These are phyloP conservation scores for Callimorpha dominula DNA, from an alignment of 2,888 invertebrate species.

Conservation along the genomic window DNA sequence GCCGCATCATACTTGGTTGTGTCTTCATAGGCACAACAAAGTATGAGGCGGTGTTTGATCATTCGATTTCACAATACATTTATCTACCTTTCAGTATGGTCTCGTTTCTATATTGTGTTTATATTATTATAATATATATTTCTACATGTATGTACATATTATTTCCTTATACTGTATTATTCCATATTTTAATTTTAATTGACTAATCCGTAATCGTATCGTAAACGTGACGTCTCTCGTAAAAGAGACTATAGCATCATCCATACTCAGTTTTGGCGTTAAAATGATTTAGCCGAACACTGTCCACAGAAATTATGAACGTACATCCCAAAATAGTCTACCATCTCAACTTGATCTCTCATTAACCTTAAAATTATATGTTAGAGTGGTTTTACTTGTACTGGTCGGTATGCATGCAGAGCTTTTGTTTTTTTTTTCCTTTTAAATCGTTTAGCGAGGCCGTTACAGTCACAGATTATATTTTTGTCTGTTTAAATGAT, in stretches of 20 bases:
- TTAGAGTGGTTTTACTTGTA: conserved; percentile 21
- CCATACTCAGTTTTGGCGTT: conserved; percentile 77
- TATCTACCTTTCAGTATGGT: too few species aligned
- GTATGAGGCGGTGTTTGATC: too few species aligned
- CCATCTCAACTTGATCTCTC: conserved; percentile 51
- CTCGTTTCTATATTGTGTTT: too few species aligned
- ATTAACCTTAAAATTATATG: not conserved
- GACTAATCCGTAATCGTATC: not conserved
- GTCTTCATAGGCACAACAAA: too few species aligned
- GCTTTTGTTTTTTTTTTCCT: conserved; percentile 53
- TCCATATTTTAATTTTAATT: not conserved
- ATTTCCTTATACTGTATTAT: too few species aligned
- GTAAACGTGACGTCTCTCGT: conserved; percentile 35
- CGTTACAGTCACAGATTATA: conserved; percentile 63
- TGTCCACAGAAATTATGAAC: conserved; percentile 73
- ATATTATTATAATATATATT: too few species aligned
- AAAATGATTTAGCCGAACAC: conserved; percentile 78
- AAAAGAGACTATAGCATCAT: conserved; percentile 58
- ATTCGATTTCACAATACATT: too few species aligned
- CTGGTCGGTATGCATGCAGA: conserved; percentile 23
- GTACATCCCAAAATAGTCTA: conserved; percentile 65
- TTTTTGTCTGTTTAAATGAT: conserved; percentile 63
- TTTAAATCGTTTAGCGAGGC: conserved; percentile 64
- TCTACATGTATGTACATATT: too few species aligned
- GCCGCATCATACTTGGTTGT: too few species aligned